Percentiles rank a stretch among this genome's conserved stretches.
Evolutionary conservation across 2,797 vertebrate genomes (phyloP).

Genomic region (Denticeps clupeoides): DNA sequence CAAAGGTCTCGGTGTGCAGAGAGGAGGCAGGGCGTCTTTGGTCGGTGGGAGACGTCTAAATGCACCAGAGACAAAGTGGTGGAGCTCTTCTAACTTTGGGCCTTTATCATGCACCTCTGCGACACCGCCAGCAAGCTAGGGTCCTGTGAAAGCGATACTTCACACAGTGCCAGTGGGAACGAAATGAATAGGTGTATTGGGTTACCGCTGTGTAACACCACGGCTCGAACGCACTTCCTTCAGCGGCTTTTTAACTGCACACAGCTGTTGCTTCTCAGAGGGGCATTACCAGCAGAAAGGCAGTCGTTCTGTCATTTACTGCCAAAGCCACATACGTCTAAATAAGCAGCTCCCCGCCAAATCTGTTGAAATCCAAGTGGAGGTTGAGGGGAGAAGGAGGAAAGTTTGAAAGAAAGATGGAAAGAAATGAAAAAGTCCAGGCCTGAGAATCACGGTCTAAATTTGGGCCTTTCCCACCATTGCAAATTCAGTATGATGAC

Average conservation of each 20-base stretch:
- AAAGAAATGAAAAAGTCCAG: conserved; percentile 19
- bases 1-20: too few relatives aligned
- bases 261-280: conserved; percentile 55
- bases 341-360: conserved; percentile 43
- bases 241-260: conserved; percentile 43
- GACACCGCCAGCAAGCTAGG: too few relatives aligned
- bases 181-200: conserved; percentile 28
- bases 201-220: conserved; percentile 39
- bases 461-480: too few relatives aligned
- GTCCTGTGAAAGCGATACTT: background rate
- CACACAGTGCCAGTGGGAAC: conserved; percentile 7
- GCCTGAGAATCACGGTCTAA: too few relatives aligned
- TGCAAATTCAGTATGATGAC: too few relatives aligned
- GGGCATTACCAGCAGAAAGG: conserved; percentile 43
- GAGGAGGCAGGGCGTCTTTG: too few relatives aligned
- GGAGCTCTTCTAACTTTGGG: too few relatives aligned
- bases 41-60: too few relatives aligned
- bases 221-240: conserved; percentile 49
- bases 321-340: conserved; percentile 54
- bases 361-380: conserved; percentile 36
- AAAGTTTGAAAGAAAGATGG: conserved; percentile 19
- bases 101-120: too few relatives aligned
- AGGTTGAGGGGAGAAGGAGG: conserved; percentile 27
- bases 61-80: too few relatives aligned
- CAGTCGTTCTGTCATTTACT: conserved; percentile 32